Evolutionary conservation across 1,140 invertebrate species (phyloP), one percentile per base, ranked within the genome.

Genomic region (Drosophila setifemur): DNA sequence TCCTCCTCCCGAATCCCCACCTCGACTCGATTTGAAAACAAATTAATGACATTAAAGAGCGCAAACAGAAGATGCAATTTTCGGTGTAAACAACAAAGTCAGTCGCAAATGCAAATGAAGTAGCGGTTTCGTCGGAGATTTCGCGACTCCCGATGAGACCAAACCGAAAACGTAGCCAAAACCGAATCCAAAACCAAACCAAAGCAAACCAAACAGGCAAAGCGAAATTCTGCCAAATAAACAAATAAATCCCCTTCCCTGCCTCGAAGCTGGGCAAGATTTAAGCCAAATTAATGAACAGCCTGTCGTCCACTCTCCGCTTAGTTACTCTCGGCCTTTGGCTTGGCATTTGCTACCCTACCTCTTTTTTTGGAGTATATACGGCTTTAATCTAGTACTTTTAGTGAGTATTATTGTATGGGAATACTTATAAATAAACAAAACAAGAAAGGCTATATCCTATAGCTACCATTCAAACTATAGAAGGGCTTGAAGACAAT

Each of bases 221-320:
- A n/a, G n/a, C n/a, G n/a, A 44, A 53, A 63, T 33, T 63, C 28
- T 21, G 33, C 33, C 35, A 47, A 68, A 72, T 75, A 70, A 55
- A 74, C 79, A 83, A 73, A 73, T 76, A 50, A 52, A 52, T 11
- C 26, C 26, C 49, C 14, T 4, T n/a, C n/a, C 14, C 8, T n/a
- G 47, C 19, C 6, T 26, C 29, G 43, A 26, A 44, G 60, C 60
- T 63, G 57, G 45, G 44, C 47, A 55, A 52, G 55, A 82, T 74
- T 85, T 74, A 85, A 85, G 79, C 79, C 66, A 85, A 79, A 85
- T 85, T 85, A 85, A 85, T 85, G 79, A 66, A 79, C 79, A 67
- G 60, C 11, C 23, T 50, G 31, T 35, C 33, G n/a, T n/a, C 48
- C 7, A 19, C 47, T 50, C 16, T 40, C 47, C 19, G 33, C 29